Conservation (phyloP, 2,113 vertebrate species). For the Bubalus kerabau region DNA sequence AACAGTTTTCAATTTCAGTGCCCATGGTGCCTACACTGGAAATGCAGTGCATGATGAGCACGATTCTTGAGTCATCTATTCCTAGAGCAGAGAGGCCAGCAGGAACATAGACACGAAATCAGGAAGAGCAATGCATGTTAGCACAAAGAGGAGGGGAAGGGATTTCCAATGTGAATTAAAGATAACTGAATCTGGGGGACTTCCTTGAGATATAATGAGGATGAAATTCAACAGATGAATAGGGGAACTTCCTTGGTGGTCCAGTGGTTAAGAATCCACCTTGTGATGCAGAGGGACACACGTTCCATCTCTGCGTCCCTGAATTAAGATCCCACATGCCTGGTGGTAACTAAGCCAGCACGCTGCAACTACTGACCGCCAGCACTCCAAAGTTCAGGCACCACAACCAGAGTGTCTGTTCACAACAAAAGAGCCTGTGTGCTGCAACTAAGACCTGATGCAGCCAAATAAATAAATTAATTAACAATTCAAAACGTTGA, state of each 20-base stretch:
- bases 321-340: background rate
- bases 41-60: rapidly evolving
- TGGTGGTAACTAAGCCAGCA: background rate
- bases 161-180: background rate
- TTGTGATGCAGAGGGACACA: background rate
- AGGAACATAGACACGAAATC: background rate
- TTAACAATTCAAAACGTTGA: background rate
- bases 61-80: background rate
- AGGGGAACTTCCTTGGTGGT: background rate
- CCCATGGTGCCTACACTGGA: background rate
- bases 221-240: background rate
- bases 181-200: background rate
- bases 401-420: background rate
- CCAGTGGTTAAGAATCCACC: background rate
- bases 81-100: background rate
- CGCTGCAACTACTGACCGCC: rapidly evolving
- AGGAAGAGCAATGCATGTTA: background rate
- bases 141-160: background rate
- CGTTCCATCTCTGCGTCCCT: background rate
- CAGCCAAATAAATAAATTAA: background rate
- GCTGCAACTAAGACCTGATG: background rate
- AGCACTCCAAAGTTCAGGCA: background rate
- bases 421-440: background rate
- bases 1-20: background rate
- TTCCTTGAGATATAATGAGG: background rate